Evolutionary conservation across 2,113 vertebrate genomes (phyloP).

Genomic region (Uropsilus gracilis): DNA sequence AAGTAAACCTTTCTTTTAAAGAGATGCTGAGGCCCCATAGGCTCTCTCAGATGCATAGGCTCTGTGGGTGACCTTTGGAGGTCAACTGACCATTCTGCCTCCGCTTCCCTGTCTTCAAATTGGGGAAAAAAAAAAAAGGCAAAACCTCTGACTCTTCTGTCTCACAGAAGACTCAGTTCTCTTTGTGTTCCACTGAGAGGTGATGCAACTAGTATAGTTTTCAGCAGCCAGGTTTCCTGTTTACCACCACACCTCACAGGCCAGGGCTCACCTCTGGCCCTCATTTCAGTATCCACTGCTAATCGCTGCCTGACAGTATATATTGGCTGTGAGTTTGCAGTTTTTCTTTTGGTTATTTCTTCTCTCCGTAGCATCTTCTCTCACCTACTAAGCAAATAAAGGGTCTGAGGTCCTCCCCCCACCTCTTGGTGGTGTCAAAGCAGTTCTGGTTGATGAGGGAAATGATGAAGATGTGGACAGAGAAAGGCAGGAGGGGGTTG

Average conservation of each 20-base stretch:
- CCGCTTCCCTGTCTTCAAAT: conserved; percentile 28
- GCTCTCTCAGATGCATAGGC: conserved; percentile 30
- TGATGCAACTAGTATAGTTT: background rate
- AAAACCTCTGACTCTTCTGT: background rate
- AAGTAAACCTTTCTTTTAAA: conserved; percentile 78
- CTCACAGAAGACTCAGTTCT: background rate
- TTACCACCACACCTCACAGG: rapidly evolving
- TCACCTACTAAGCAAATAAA: background rate
- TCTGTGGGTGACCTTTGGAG: conserved; percentile 69
- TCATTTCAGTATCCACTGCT: background rate
- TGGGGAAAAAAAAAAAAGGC: background rate
- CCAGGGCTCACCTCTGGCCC: rapidly evolving
- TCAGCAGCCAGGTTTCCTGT: background rate
- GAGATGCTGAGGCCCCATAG: conserved; percentile 50
- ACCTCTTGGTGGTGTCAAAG: background rate
- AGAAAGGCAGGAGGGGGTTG: background rate
- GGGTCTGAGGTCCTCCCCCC: background rate
- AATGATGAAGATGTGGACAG: background rate
- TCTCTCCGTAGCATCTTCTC: background rate
- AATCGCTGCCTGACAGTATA: too few species aligned
- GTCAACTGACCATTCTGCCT: conserved; percentile 44
- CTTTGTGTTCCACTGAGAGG: background rate
- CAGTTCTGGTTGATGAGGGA: background rate
- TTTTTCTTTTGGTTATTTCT: background rate
- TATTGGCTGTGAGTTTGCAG: background rate